phyloP scores from a whole-genome alignment of 2,888 invertebrate species.

The Sussaba pulchella region DNA sequence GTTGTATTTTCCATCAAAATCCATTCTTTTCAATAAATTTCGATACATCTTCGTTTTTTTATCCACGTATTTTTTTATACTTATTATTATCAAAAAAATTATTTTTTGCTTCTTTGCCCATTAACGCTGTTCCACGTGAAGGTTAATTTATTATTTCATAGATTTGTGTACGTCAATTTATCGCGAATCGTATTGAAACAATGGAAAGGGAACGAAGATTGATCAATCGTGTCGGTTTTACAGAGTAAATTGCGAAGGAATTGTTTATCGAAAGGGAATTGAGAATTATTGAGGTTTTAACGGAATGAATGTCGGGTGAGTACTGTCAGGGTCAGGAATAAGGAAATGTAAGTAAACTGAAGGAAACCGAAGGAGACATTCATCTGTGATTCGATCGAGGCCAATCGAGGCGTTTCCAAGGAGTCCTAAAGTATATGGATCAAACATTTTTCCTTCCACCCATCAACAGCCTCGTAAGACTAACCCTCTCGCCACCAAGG shows the following conservation, averaged over 20 bases:
- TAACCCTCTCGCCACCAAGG: background rate
- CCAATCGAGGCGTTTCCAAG: slow-evolving; percentile 64
- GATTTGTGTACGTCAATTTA: slow-evolving; percentile 5
- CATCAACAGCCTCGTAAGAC: background rate
- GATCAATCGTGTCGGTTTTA: slow-evolving; percentile 8
- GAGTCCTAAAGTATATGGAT: slow-evolving; percentile 63
- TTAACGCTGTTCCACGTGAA: too few relatives aligned
- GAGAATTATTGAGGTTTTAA: slow-evolving; percentile 17
- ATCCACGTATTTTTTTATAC: background rate
- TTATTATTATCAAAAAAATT: too few relatives aligned
- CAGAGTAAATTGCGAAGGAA: slow-evolving; percentile 37
- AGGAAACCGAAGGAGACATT: slow-evolving; percentile 56
- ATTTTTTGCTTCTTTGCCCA: background rate
- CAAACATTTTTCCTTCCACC: slow-evolving; percentile 54
- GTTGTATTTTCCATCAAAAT: slow-evolving; percentile 63
- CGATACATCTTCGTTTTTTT: slow-evolving; percentile 58
- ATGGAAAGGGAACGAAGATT: slow-evolving; percentile 11
- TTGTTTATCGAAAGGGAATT: slow-evolving; percentile 44
- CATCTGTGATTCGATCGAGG: slow-evolving; percentile 32
- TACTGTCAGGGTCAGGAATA: slow-evolving; percentile 28
- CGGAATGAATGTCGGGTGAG: slow-evolving; percentile 44
- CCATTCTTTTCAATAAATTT: slow-evolving; percentile 65
- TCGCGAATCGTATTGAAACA: background rate
- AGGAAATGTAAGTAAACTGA: too few relatives aligned
- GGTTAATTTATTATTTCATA: slow-evolving; percentile 4